Evolutionary conservation across 2,888 invertebrate species (phyloP).

Genomic region (Hirtodrosophila trivittata): DNA sequence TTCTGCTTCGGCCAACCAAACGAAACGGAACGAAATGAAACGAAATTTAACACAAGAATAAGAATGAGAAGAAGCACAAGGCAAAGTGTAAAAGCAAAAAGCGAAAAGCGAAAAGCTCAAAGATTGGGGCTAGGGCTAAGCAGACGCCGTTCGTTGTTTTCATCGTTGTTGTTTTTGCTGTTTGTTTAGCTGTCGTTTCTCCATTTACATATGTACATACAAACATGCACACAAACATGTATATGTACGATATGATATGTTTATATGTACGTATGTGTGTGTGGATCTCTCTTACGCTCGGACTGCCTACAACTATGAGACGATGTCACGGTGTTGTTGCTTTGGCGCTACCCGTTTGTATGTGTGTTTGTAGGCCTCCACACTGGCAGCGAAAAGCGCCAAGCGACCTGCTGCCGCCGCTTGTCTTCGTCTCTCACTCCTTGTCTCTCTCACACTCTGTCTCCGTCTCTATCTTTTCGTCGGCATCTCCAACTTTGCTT

Average conservation of each 20-base stretch:
- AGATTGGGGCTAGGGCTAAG: slow-evolving; percentile 62
- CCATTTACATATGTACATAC: slow-evolving; percentile 55
- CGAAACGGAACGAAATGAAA: slow-evolving; percentile 32
- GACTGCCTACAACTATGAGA: slow-evolving; percentile 25
- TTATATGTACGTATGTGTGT: slow-evolving; percentile 23
- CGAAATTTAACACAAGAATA: slow-evolving; percentile 20
- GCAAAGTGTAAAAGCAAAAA: slow-evolving; percentile 36
- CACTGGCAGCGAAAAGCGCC: slow-evolving; percentile 47
- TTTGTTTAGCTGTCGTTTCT: slow-evolving; percentile 71
- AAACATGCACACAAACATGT: slow-evolving; percentile 18
- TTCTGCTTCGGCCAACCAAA: slow-evolving; percentile 42
- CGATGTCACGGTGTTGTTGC: slow-evolving; percentile 25
- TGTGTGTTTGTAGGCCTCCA: slow-evolving; percentile 69
- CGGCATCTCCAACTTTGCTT: slow-evolving; percentile 48
- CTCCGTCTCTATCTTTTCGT: slow-evolving; percentile 11
- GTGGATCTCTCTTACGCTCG: slow-evolving; percentile 41
- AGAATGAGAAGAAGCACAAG: slow-evolving; percentile 30
- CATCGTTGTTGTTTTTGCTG: slow-evolving; percentile 50
- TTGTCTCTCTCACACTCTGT: slow-evolving; percentile 15
- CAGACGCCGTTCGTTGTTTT: slow-evolving; percentile 49
- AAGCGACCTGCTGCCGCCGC: slow-evolving; percentile 42
- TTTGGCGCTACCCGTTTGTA: slow-evolving; percentile 34
- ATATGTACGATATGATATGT: slow-evolving; percentile 39
- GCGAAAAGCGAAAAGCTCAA: slow-evolving; percentile 54
- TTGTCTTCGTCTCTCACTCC: slow-evolving; percentile 4